Percentiles rank a stretch among this genome's conserved stretches.
Conservation (phyloP, 2,797 vertebrate species). For the Trachurus trachurus region DNA sequence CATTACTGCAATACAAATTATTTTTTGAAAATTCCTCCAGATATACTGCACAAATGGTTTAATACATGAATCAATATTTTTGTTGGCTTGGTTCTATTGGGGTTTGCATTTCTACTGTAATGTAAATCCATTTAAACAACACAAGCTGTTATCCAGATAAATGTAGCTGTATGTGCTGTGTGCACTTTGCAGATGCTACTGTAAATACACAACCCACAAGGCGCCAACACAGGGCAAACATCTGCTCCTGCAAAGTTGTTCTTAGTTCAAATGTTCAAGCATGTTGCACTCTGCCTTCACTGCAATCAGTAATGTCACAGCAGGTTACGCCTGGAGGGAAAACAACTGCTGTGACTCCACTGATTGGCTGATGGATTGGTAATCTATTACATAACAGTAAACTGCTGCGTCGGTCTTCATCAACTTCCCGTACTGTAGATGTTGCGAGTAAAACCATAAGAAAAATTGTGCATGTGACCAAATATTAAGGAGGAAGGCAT, state of each 20-base stretch:
- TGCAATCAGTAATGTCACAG: slow-evolving; percentile 56
- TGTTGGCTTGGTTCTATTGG: neutral
- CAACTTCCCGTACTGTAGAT: neutral
- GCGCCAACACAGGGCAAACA: neutral
- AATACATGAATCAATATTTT: neutral
- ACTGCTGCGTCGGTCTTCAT: slow-evolving; percentile 30
- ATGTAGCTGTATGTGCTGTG: neutral
- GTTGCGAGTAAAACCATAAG: too few relatives aligned
- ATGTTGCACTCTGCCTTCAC: slow-evolving; percentile 3
- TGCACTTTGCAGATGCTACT: neutral
- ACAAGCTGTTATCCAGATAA: neutral
- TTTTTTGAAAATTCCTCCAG: neutral
- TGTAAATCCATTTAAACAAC: neutral
- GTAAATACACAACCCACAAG: neutral
- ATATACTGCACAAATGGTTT: neutral
- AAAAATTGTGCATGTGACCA: too few relatives aligned
- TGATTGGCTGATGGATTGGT: slow-evolving; percentile 10
- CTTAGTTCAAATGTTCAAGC: slow-evolving; percentile 6
- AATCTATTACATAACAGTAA: slow-evolving; percentile 7
- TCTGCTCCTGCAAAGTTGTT: slow-evolving; percentile 8
- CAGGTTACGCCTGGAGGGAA: slow-evolving; percentile 45
- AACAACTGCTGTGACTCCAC: slow-evolving; percentile 45
- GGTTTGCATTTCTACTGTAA: neutral
- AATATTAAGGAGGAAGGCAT: too few relatives aligned
- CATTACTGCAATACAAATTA: neutral